Base-by-base conservation (phyloP, 2,888 invertebrate genomes). In the Cephus nigrinus region DNA sequence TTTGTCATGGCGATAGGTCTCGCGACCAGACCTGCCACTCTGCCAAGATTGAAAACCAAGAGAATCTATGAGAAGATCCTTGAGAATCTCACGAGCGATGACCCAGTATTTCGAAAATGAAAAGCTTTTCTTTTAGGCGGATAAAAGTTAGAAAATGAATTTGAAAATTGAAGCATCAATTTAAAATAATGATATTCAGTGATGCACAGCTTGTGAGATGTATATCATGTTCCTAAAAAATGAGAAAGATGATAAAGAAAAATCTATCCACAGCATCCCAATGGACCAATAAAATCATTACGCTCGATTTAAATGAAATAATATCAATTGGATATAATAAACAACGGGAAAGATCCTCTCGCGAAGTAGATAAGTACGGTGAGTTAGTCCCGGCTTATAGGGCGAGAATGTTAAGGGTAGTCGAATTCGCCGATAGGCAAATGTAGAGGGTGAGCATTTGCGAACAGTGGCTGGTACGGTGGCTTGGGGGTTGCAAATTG, bases 401-500 rank as follows among this genome's bases (percentile, higher is more conserved):
- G 23, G 2, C 23, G 55, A 55, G 23, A 55, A 55, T 23, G 55
- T 55, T 23, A 55, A 55, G 55, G 55, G 55, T 55, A 55, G 55
- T 55, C 0, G 23, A 55, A 55, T 23, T 55, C 55, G 9, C 2
- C 55, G 55, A 9, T 23, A 55, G 55, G 34, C 32, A 71, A 31
- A 15, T 33, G 3, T 23, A 71, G 34, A 74, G 76, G 71, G 55
- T 77, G 79, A 80, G 80, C 83, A 82, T 85, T 83, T 81, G 84
- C 78, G 79, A 80, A 81, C 83, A 82, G 86, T 83, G 82, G 84
- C 86, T 86, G 86, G 86, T 85, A 86, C 84, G 79, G 79, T 77
- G 75, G 77, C 74, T 76, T 80, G 85, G 85, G 35, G 85, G 82
- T 85, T 86, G 86, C 86, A 88, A 90, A 90, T 90, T 90, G 89